Evolutionary conservation across 1,140 invertebrate species (phyloP).

Genomic region (Drosophila elegans): DNA sequence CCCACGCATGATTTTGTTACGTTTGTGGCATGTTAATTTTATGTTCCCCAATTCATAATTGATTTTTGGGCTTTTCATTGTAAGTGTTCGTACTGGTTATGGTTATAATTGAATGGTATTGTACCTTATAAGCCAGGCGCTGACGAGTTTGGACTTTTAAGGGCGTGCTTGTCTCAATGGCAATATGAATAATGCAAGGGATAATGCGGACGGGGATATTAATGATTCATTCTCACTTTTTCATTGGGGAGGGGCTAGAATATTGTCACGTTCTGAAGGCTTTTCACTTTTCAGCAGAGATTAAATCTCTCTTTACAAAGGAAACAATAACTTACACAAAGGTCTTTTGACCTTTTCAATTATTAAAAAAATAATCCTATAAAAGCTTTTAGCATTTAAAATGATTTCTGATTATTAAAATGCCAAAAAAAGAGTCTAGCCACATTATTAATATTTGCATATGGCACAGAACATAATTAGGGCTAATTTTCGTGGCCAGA

Average conservation of each 20-base stretch:
- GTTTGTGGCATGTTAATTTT: constrained; percentile 66
- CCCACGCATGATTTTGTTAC: constrained; percentile 56
- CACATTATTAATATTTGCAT: constrained; percentile 55
- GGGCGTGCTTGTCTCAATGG: constrained; percentile 33
- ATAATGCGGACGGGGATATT: constrained; percentile 5
- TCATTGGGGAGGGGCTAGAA: constrained; percentile 26
- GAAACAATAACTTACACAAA: constrained; percentile 2
- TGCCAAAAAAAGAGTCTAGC: constrained; percentile 8
- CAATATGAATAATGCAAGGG: constrained; percentile 64
- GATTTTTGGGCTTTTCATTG: constrained; percentile 64
- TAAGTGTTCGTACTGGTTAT: constrained; percentile 13
- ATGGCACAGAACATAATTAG: constrained; percentile 54
- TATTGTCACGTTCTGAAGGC: constrained; percentile 23
- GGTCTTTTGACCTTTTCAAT: not conserved
- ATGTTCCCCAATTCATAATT: constrained; percentile 52
- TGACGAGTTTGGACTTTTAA: constrained; percentile 51
- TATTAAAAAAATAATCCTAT: constrained; percentile 9
- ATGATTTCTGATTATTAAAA: constrained; percentile 51
- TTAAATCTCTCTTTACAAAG: not conserved
- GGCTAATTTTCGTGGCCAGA: constrained; percentile 44
- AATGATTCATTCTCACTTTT: constrained; percentile 68
- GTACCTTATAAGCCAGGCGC: constrained; percentile 6
- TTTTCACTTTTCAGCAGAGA: constrained; percentile 30
- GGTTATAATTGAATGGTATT: constrained; percentile 25
- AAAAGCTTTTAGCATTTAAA: constrained; percentile 30